phyloP scores from a whole-genome alignment of 2,113 vertebrate genomes.

The Oreochromis spilurus region DNA sequence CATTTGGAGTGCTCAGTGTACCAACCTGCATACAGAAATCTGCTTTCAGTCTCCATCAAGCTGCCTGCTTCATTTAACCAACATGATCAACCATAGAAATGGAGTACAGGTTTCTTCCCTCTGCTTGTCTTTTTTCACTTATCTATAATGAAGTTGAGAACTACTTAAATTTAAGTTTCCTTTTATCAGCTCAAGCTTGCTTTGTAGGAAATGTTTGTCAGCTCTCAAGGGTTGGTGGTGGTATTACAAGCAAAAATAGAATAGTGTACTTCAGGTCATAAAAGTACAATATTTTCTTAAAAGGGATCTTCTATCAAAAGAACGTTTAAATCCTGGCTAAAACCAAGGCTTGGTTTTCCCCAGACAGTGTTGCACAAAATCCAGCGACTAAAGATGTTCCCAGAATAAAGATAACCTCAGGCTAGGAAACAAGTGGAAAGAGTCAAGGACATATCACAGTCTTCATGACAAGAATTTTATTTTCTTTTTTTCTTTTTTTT shows the following conservation, averaged over 20 bases:
- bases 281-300: not conserved
- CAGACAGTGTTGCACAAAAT: not conserved
- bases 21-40: not conserved
- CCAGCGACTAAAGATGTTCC: not conserved
- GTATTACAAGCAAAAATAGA: not conserved
- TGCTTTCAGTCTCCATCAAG: not conserved
- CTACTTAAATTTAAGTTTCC: not conserved
- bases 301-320: not conserved
- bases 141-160: not conserved
- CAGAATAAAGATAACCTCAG: not conserved
- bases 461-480: constrained; percentile 76
- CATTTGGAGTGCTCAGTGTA: not conserved
- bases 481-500: constrained; percentile 85
- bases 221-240: not conserved
- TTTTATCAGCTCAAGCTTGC: not conserved
- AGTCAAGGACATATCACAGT: constrained; percentile 38
- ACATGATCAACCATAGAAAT: not conserved
- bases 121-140: not conserved
- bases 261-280: constrained; percentile 14
- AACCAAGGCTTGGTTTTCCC: not conserved
- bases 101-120: not conserved
- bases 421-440: constrained; percentile 18
- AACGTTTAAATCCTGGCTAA: not conserved
- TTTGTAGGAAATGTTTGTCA: constrained; percentile 7
- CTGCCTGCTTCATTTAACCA: not conserved